Percentiles rank a stretch among this genome's conserved stretches.
phyloP scores from a whole-genome alignment of 2,888 invertebrate genomes.

The Eueremaeus valkanovi region DNA sequence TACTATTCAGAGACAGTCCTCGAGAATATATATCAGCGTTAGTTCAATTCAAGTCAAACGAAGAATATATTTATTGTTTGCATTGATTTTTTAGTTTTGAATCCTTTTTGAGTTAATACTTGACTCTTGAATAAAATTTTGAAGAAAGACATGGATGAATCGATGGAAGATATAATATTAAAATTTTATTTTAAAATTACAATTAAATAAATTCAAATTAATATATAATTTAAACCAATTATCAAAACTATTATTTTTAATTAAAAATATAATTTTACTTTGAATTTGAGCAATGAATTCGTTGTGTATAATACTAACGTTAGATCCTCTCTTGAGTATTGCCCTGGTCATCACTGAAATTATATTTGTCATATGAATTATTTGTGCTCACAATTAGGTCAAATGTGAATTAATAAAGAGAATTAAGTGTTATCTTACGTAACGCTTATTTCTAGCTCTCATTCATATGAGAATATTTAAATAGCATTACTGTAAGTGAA shows the following conservation, averaged over 20 bases:
- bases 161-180: not conserved
- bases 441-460: not conserved
- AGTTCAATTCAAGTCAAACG: too few relatives aligned
- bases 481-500: not conserved
- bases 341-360: too few relatives aligned
- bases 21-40: too few relatives aligned
- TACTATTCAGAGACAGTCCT: not conserved
- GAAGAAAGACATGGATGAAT: not conserved
- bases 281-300: too few relatives aligned
- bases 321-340: too few relatives aligned
- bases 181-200: too few relatives aligned
- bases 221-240: too few relatives aligned
- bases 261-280: too few relatives aligned
- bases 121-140: not conserved
- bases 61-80: not conserved
- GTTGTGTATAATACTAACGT: too few relatives aligned
- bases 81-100: not conserved
- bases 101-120: not conserved
- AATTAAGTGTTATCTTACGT: not conserved
- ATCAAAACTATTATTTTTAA: too few relatives aligned
- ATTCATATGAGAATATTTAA: constrained; percentile 9
- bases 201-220: too few relatives aligned
- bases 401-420: not conserved
- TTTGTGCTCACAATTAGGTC: not conserved
- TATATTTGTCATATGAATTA: too few relatives aligned